Conservation (phyloP, 30 jellyfish, hydroid and myxozoan species). For the Catostylus mosaicus region DNA sequence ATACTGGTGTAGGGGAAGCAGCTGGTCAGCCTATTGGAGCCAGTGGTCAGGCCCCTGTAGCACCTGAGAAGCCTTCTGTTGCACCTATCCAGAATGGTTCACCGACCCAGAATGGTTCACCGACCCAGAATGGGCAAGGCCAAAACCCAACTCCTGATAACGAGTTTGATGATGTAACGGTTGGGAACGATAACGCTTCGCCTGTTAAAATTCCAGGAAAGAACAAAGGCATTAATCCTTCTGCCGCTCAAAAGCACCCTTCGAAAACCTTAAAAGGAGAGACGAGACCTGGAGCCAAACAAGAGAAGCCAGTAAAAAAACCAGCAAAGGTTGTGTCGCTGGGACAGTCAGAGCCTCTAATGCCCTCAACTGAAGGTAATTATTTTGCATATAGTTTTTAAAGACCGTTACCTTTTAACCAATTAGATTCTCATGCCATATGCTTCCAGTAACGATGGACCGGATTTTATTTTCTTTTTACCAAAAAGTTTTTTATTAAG, state of each 20-base stretch:
- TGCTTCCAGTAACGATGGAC: no score
- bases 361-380: conserved; percentile 40
- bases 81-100: background rate
- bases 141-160: background rate
- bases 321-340: conserved; percentile 21
- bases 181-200: background rate
- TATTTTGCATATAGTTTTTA: no score
- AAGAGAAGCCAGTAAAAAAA: conserved; percentile 20
- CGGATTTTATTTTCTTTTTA: no score
- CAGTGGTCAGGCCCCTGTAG: background rate
- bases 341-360: background rate
- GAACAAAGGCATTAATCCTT: conserved; percentile 57
- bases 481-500: no score
- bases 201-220: conserved; percentile 24
- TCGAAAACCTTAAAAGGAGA: conserved; percentile 50
- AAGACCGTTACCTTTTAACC: no score
- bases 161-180: background rate
- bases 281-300: conserved; percentile 68
- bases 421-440: no score
- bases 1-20: background rate
- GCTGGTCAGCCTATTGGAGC: background rate
- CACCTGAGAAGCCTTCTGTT: background rate
- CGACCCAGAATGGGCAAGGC: background rate
- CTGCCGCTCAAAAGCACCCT: conserved; percentile 40
- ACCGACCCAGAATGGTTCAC: background rate